These are phyloP conservation scores for Diorhabda elongata DNA, from an alignment of 1,140 invertebrate genomes.

Conservation along the genomic window DNA sequence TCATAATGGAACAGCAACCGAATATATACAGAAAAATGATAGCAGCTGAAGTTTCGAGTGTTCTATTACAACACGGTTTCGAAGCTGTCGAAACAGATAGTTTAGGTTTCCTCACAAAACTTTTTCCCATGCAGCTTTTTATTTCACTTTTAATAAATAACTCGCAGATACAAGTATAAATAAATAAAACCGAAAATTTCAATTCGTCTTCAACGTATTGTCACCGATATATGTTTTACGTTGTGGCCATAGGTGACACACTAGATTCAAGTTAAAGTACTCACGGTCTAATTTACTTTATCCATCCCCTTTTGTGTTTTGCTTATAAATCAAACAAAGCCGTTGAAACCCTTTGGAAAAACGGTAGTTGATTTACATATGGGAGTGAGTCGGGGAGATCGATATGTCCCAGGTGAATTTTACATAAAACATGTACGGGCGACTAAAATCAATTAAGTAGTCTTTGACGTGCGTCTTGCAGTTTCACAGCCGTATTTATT, in stretches of 20 bases:
- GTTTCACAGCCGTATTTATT: neutral
- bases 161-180: too few relatives aligned
- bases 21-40: slow-evolving; percentile 69
- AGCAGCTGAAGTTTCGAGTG: slow-evolving; percentile 66
- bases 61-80: slow-evolving; percentile 77
- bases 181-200: too few relatives aligned
- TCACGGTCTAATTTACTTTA: slow-evolving; percentile 10
- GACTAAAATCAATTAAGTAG: neutral
- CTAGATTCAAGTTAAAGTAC: neutral
- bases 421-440: neutral
- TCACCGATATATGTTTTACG: neutral
- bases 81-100: slow-evolving; percentile 69
- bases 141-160: too few relatives aligned
- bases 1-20: slow-evolving; percentile 41
- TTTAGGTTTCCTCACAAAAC: slow-evolving; percentile 84
- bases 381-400: slow-evolving; percentile 7
- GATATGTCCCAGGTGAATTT: slow-evolving; percentile 2
- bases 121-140: too few relatives aligned
- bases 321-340: slow-evolving; percentile 15
- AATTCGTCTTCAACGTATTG: too few relatives aligned
- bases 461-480: neutral
- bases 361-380: slow-evolving; percentile 12
- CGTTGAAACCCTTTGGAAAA: slow-evolving; percentile 9
- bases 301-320: slow-evolving; percentile 9
- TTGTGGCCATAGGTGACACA: slow-evolving; percentile 14